Conservation (phyloP, 92 coral and sea anemone species). For the Epizoanthus stellaris region DNA sequence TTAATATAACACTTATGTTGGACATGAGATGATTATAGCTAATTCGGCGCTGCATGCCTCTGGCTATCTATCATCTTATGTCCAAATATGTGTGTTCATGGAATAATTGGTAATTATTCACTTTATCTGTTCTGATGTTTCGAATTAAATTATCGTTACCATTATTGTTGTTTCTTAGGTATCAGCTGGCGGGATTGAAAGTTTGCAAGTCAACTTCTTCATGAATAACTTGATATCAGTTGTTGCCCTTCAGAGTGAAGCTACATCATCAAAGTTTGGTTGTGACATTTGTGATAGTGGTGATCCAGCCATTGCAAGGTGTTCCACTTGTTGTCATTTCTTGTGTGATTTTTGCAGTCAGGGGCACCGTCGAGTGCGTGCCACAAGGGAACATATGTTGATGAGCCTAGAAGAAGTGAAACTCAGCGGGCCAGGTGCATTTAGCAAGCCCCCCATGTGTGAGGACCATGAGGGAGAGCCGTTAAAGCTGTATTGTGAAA, state of each 20-base stretch:
- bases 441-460: constrained; percentile 51
- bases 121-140: no score
- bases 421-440: constrained; percentile 42
- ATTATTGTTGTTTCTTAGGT: neutral
- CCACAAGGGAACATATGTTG: constrained; percentile 52
- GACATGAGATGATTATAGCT: no score
- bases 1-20: no score
- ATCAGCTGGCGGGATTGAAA: constrained; percentile 28
- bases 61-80: no score
- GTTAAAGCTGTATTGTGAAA: constrained; percentile 67
- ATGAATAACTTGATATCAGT: constrained; percentile 47
- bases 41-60: no score
- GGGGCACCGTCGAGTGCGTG: constrained; percentile 59
- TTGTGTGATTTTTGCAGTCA: constrained; percentile 65
- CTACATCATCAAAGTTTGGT: neutral
- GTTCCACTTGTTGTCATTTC: constrained; percentile 56
- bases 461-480: constrained; percentile 66
- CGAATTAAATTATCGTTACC: no score
- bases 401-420: constrained; percentile 59
- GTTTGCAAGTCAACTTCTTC: constrained; percentile 45
- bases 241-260: constrained; percentile 36
- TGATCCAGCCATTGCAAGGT: constrained; percentile 57
- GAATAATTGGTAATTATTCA: no score
- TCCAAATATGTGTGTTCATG: no score
- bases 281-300: constrained; percentile 71